Percentiles rank a stretch among this genome's conserved stretches.
phyloP scores from a whole-genome alignment of 2,797 vertebrate genomes.

The Phoebastria nigripes region DNA sequence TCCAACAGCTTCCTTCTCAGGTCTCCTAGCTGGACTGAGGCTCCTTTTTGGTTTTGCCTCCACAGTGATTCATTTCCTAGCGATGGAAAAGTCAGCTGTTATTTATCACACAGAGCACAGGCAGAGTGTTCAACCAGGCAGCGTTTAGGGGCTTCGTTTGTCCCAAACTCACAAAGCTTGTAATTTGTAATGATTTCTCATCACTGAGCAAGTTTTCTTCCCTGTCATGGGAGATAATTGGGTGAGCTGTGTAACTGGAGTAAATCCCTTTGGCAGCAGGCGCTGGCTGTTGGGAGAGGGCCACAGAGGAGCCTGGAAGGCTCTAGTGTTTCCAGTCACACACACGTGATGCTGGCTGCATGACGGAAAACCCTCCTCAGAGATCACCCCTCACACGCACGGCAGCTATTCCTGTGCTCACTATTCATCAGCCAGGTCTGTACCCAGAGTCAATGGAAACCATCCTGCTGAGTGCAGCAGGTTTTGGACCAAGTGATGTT shows the following conservation, averaged over 20 bases:
- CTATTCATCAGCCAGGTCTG: background rate
- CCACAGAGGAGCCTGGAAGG: background rate
- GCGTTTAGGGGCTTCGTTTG: background rate
- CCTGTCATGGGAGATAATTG: background rate
- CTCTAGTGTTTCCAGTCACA: background rate
- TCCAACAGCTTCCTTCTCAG: background rate
- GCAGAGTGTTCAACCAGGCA: background rate
- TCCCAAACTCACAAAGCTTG: background rate
- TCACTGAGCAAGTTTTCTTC: background rate
- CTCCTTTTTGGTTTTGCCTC: background rate
- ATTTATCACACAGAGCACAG: background rate
- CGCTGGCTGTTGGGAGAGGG: background rate
- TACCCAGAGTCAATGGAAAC: background rate
- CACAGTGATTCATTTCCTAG: slow-evolving; percentile 54
- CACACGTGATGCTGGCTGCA: background rate
- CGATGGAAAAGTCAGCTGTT: slow-evolving; percentile 23
- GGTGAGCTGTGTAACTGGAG: background rate
- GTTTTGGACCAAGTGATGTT: background rate
- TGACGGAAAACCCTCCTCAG: background rate
- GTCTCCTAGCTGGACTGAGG: background rate
- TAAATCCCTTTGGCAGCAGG: background rate
- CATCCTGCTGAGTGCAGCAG: background rate
- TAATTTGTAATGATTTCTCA: background rate
- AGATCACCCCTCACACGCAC: background rate
- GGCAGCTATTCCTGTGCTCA: background rate